Conservation (phyloP, 2,113 vertebrate genomes). For the Dermatemys mawii region DNA sequence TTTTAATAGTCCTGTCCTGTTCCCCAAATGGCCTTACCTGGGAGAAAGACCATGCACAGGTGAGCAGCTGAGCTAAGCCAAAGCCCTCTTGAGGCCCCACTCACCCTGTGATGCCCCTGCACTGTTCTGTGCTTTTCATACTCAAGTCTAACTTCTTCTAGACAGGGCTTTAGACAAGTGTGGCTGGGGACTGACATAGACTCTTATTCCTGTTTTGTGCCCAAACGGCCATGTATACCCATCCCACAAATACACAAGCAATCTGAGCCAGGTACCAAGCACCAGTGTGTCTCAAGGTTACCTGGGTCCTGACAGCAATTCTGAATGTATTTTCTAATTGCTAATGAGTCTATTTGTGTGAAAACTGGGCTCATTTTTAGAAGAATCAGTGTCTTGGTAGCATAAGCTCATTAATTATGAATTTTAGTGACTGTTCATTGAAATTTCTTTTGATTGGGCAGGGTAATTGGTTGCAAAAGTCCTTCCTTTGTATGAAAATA, state of each 20-base stretch:
- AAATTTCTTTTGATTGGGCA: slow-evolving; percentile 11
- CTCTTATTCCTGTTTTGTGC: neutral
- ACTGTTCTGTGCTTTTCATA: neutral
- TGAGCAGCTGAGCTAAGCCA: neutral
- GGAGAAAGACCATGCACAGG: neutral
- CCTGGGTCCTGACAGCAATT: slow-evolving; percentile 5
- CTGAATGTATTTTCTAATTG: no score
- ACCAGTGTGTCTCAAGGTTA: slow-evolving; percentile 14
- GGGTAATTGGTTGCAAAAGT: neutral
- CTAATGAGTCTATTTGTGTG: neutral
- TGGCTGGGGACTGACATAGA: neutral
- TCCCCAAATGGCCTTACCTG: neutral
- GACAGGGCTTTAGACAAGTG: neutral
- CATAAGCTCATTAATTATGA: slow-evolving; percentile 60
- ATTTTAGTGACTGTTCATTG: slow-evolving; percentile 37
- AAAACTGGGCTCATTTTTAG: slow-evolving; percentile 32
- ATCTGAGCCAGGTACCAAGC: neutral
- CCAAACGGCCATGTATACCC: slow-evolving; percentile 8
- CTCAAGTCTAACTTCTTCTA: neutral
- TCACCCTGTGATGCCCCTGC: neutral
- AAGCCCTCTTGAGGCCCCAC: neutral
- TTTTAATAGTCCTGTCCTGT: neutral
- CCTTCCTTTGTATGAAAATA: accelerated
- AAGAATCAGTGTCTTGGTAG: slow-evolving; percentile 18
- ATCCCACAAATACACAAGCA: slow-evolving; percentile 14